These are phyloP conservation scores for Drosophila sordidapex DNA, from an alignment of 2,888 invertebrate genomes.

Conservation along the genomic window DNA sequence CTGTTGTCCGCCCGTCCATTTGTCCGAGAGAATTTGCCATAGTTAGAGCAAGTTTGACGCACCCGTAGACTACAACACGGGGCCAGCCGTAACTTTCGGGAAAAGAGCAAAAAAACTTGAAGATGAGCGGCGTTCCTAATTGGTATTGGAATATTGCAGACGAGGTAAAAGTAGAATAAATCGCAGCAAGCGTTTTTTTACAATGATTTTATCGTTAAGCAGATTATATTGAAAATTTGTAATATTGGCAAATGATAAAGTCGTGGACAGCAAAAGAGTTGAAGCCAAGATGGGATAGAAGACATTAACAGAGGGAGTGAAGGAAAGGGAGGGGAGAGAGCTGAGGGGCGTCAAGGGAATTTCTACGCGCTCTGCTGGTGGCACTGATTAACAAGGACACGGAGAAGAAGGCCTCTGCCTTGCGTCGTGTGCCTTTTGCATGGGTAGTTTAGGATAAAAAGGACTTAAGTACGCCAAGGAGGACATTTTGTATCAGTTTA, in stretches of 20 bases:
- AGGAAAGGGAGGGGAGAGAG: neutral
- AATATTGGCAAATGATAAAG: constrained; percentile 7
- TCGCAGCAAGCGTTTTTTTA: neutral
- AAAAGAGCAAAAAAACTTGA: constrained; percentile 31
- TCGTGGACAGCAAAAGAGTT: constrained; percentile 1
- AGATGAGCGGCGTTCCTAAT: constrained; percentile 57
- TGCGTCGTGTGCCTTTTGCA: constrained; percentile 11
- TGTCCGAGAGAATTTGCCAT: constrained; percentile 38
- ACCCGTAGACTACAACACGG: constrained; percentile 4
- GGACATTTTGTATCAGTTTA: constrained; percentile 79
- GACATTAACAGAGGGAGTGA: constrained; percentile 44
- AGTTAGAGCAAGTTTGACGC: constrained; percentile 50
- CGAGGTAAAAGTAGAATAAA: neutral
- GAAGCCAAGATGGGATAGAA: constrained; percentile 4
- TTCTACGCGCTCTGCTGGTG: constrained; percentile 12
- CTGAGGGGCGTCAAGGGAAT: neutral
- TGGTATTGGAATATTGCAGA: constrained; percentile 71
- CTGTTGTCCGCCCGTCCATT: neutral
- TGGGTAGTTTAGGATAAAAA: constrained; percentile 55
- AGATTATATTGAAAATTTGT: constrained; percentile 18
- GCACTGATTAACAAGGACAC: constrained; percentile 61
- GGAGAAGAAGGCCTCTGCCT: neutral
- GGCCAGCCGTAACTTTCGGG: constrained; percentile 20
- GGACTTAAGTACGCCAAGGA: constrained; percentile 71
- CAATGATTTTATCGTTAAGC: neutral